Evolutionary conservation across 2,113 vertebrate genomes (phyloP).

Genomic region (Nansenia antarctica): DNA sequence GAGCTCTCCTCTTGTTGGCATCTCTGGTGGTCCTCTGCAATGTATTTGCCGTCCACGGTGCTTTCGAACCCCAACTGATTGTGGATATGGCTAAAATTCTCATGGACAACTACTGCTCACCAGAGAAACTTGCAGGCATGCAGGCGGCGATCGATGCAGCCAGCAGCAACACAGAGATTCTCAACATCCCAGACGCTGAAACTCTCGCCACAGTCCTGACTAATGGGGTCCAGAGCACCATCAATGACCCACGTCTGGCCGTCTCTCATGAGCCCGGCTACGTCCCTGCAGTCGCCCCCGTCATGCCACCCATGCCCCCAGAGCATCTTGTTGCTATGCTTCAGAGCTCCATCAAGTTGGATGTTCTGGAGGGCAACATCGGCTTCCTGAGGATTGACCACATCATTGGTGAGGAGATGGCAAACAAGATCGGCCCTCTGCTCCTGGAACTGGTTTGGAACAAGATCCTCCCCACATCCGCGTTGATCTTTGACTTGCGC

Average conservation of each 20-base stretch:
- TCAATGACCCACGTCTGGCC: slow-evolving; percentile 82
- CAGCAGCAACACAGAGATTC: slow-evolving; percentile 81
- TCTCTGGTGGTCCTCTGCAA: slow-evolving; percentile 60
- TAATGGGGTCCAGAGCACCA: slow-evolving; percentile 80
- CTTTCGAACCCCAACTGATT: slow-evolving; percentile 81
- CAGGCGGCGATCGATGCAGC: slow-evolving; percentile 84
- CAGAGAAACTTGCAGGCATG: slow-evolving; percentile 88
- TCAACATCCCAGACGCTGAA: slow-evolving; percentile 83
- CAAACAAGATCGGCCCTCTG: slow-evolving; percentile 82
- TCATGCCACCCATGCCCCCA: slow-evolving; percentile 66
- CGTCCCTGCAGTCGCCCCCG: slow-evolving; percentile 44
- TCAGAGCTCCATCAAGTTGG: slow-evolving; percentile 77
- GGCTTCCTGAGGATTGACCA: slow-evolving; percentile 91
- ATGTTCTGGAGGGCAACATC: slow-evolving; percentile 84
- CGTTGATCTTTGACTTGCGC: slow-evolving; percentile 89
- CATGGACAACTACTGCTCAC: slow-evolving; percentile 92
- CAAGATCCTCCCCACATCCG: slow-evolving; percentile 82
- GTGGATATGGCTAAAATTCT: slow-evolving; percentile 87
- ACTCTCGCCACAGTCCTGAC: slow-evolving; percentile 81
- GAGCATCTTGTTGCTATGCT: slow-evolving; percentile 82
- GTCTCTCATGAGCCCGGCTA: slow-evolving; percentile 84
- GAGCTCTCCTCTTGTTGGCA: slow-evolving; percentile 42
- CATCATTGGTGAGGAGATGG: slow-evolving; percentile 82
- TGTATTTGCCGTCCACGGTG: slow-evolving; percentile 54
- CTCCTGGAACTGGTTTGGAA: slow-evolving; percentile 86